Percentiles rank a stretch among this genome's conserved stretches.
phyloP scores from a whole-genome alignment of 2,888 invertebrate species.

The Thymelicus sylvestris region DNA sequence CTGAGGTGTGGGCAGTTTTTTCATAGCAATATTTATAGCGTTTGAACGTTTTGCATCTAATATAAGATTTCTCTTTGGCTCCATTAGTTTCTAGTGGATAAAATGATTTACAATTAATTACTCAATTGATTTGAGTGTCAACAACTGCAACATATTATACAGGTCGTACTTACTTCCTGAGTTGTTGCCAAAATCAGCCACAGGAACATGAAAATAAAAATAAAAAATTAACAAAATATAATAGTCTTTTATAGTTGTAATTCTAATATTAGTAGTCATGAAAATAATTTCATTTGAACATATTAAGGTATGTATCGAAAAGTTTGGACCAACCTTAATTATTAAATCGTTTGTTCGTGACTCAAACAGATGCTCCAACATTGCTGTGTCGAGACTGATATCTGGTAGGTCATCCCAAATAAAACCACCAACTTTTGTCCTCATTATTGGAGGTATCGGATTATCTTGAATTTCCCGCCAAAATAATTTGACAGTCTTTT shows the following conservation, averaged over 20 bases:
- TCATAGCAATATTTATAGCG: conserved; percentile 99
- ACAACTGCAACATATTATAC: background rate
- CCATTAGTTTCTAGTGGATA: conserved; percentile 68
- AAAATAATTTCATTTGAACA: too few species aligned
- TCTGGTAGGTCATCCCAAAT: conserved; percentile 97
- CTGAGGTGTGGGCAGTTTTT: conserved; percentile 98
- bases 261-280: too few species aligned
- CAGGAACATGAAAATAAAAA: conserved; percentile 5
- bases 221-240: background rate
- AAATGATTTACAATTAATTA: background rate
- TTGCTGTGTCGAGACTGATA: conserved; percentile 94
- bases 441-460: conserved; percentile 78
- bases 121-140: background rate
- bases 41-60: conserved; percentile 98
- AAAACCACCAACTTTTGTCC: conserved; percentile 87
- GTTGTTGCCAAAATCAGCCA: background rate
- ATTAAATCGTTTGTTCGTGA: conserved; percentile 97
- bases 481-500: conserved; percentile 98
- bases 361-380: conserved; percentile 98
- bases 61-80: conserved; percentile 87
- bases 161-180: conserved; percentile 24
- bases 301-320: too few species aligned
- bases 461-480: conserved; percentile 98
- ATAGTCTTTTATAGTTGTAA: too few species aligned
- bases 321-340: conserved; percentile 86